These are phyloP conservation scores for Diuraphis noxia DNA, from an alignment of 1,140 invertebrate genomes.

Conservation along the genomic window DNA sequence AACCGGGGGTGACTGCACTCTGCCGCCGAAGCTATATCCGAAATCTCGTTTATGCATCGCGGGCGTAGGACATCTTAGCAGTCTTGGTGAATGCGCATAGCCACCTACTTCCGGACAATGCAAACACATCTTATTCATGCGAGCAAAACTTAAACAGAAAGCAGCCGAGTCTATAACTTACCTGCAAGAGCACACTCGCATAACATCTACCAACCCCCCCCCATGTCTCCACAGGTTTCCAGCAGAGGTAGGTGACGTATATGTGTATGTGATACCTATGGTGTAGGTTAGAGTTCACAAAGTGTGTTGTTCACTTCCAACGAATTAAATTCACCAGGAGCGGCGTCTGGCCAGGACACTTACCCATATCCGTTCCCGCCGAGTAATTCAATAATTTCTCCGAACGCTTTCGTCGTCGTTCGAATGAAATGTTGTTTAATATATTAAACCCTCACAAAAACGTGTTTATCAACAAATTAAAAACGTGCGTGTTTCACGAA, in stretches of 20 bases:
- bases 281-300: not conserved
- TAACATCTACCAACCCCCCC: not conserved
- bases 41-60: not conserved
- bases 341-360: conserved; percentile 35
- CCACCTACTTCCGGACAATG: not conserved
- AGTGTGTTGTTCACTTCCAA: conserved; percentile 38
- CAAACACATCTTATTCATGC: not conserved
- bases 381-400: conserved; percentile 36
- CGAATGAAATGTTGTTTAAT: conserved; percentile 4
- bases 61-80: not conserved
- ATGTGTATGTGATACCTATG: not conserved
- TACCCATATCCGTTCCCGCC: not conserved
- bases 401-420: conserved; percentile 32
- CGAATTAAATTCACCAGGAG: conserved; percentile 37
- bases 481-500: not conserved
- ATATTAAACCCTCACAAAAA: not conserved
- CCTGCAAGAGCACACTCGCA: not conserved
- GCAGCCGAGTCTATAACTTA: not conserved
- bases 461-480: not conserved
- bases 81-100: not conserved
- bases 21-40: not conserved
- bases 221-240: not conserved
- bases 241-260: not conserved
- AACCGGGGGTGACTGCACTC: not conserved
- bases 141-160: not conserved